Base-by-base conservation (phyloP, 2,888 invertebrate species). In the Drosophila leonis region DNA sequence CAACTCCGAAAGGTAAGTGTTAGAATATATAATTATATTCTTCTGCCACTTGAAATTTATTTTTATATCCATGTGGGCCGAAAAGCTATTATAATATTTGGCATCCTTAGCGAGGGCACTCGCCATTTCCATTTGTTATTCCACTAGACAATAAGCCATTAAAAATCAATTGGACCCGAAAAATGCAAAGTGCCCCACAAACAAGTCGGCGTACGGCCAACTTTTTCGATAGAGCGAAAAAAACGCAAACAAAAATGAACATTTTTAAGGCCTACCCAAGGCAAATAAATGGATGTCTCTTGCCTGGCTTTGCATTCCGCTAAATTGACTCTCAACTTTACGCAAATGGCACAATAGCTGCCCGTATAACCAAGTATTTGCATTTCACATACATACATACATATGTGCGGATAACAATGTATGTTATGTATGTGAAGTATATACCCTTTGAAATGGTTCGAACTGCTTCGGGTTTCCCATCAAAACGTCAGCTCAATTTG, bases 141-240 rank as follows among this genome's bases (percentile, higher is more conserved):
- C 52, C 61, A 77, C 59, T 55, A 48, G 55, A 77, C 74, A 73
- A 66, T 67, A 73, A 77, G 72, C 82, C 87, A 83, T 87, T 87
- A 83, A 87, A 83, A 75, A 82, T 83, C 87, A 89, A 89, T 84
- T 87, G 87, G 87, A 65, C 56, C 54, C 46, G 33, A 52, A 63
- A 66, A 72, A 81, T 71, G 67, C 71, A 80, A 82, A 83, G 82
- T 76, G 72, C 49, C 65, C 52, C 44, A 39, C 68, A 67, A 60
- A 44, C 35, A 18, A 20, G 37, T 31, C 37, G 39, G 35, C 29
- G 29, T 46, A 60, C 77, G 62, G 67, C 63, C 8, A 59, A 57
- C 56, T 37, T 56, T 55, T 49, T 29, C 10, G 49, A 41, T 39
- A 48, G 41, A 61, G 44, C 33, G 12, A 33, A 15, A 15, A 24